Percentiles rank a stretch among this genome's conserved stretches.
phyloP scores from a whole-genome alignment of 2,113 vertebrate genomes.

The Myrmophylax atrothorax region DNA sequence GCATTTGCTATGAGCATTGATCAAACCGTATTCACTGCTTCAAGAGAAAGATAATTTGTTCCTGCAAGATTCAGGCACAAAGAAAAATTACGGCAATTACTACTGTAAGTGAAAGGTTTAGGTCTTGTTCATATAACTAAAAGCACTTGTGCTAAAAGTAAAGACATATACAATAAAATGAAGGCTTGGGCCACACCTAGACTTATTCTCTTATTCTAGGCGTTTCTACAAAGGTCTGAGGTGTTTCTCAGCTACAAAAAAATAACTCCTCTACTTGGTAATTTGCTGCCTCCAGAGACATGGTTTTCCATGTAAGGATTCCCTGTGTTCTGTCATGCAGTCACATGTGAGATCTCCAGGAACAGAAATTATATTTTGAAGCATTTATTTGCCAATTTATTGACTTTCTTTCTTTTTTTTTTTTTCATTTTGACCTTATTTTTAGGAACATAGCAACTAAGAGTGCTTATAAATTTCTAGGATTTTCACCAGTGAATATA shows the following conservation, averaged over 20 bases:
- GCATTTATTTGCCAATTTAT: neutral
- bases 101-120: neutral
- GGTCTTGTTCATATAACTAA: neutral
- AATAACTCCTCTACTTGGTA: neutral
- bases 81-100: neutral
- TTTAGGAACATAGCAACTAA: neutral
- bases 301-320: neutral
- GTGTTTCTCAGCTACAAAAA: neutral
- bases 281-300: neutral
- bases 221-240: neutral
- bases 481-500: neutral
- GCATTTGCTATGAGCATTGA: neutral
- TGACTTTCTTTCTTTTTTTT: neutral
- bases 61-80: neutral
- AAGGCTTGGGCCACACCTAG: neutral
- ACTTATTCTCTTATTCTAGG: neutral
- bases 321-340: neutral
- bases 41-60: neutral
- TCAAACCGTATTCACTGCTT: neutral
- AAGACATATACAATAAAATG: neutral
- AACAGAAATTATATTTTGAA: neutral
- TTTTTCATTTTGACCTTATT: neutral
- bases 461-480: neutral
- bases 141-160: neutral
- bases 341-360: neutral